phyloP scores from a whole-genome alignment of 2,797 vertebrate species.

The Chiroxiphia lanceolata region DNA sequence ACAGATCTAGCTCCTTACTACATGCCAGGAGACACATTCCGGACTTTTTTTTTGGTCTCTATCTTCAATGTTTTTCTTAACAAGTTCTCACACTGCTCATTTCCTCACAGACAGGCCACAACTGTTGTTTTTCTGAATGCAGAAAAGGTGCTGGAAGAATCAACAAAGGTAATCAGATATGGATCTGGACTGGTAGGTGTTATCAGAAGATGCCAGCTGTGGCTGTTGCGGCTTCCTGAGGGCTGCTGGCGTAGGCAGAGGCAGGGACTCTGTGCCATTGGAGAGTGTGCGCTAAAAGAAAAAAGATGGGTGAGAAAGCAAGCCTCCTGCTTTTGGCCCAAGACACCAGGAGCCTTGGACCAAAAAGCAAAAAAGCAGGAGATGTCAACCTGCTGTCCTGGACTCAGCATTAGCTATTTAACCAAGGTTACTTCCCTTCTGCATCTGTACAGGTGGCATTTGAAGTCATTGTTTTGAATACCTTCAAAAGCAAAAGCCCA shows the following conservation, averaged over 20 bases:
- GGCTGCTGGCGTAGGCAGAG: background rate
- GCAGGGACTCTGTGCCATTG: fast-evolving
- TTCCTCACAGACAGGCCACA: background rate
- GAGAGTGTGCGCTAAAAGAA: background rate
- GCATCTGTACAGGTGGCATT: background rate
- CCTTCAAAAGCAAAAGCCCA: background rate
- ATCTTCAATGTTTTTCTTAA: background rate
- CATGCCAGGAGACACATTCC: background rate
- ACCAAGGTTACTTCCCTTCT: background rate
- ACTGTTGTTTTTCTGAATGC: background rate
- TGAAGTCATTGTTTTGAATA: background rate
- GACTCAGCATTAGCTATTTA: background rate
- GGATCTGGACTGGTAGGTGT: background rate
- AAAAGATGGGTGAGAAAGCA: background rate
- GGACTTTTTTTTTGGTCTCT: background rate
- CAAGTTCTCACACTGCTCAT: background rate
- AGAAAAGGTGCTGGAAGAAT: background rate
- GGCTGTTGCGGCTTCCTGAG: background rate
- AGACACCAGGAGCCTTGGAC: background rate
- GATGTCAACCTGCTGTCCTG: background rate
- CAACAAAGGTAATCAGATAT: background rate
- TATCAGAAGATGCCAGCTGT: background rate
- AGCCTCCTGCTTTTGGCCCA: background rate
- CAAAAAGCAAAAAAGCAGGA: background rate
- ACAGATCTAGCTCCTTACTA: background rate